Base-by-base conservation (phyloP, 2,888 invertebrate species). In the Thyatira batis region DNA sequence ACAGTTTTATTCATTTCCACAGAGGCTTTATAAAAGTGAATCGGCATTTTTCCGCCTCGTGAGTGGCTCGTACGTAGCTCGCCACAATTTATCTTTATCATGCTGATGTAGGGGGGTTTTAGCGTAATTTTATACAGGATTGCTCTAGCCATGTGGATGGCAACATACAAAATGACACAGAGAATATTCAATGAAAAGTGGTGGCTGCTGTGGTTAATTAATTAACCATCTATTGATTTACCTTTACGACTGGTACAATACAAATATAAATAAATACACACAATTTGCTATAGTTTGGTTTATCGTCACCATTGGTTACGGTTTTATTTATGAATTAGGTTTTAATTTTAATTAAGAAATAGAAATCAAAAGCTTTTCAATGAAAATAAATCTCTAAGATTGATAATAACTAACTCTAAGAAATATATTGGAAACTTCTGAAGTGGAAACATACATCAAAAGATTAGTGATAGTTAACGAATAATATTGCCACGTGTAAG, bases 131-230 rank as follows among this genome's bases (percentile, higher is more conserved):
- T 61, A 59, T 63, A 61, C 52, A 50, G 54, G 39, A 51, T 51
- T 54, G 58, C 59, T 63, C 50, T 6, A 50, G 43, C 44, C 43
- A 44, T 20, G 44, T 45, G 54, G 49, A 59, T 58, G 53, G 57
- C 58, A 67, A 55, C 52, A 58, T 58, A 64, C 53, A 52, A 60
- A 73, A 71, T 71, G 61, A 67, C 61, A 62, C 56, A 56, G 55
- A 54, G 67, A 74, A 68, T 71, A 71, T 69, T 69, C 52, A 60
- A 63, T 63, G 17, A 8, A 17, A n/a, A 39, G 17, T 39, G 17
- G 39, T 5, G 8, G 23, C 3, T 23, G 39, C 33, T 39, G 13
- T 39, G 17, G 13, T 1, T 39, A 39, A 39, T 17, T 39, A 39
- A 39, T 39, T 13, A n/a, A 2, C 39, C 8, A 8, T 17, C 17